Evolutionary conservation across 2,888 invertebrate genomes (phyloP), one percentile per base, ranked within the genome.

Genomic region (Meteorus cinctellus): DNA sequence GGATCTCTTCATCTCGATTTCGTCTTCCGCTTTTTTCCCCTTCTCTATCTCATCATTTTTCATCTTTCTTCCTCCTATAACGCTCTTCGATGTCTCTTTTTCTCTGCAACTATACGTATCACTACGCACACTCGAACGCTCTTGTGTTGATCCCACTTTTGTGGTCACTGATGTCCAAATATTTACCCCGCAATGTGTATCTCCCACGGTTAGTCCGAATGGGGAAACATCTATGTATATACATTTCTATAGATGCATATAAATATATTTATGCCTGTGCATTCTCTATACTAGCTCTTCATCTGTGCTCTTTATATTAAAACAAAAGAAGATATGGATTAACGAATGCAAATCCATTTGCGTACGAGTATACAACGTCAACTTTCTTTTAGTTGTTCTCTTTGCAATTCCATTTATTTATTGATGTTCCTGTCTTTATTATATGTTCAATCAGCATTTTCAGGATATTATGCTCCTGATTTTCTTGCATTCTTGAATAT

Each of bases 101-200:
- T 72, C 62, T 65, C 60, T 72, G 41, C 48, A 55, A n/a, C 55
- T 24, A 24, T 55, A 55, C 55, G 10, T 55, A 19, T 55, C 19
- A 55, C 67, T 27, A 72, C 71, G 72, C 72, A 72, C 73, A 68
- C 75, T 60, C 62, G 55, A 70, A 72, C 62, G 59, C 76, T 75
- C 65, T 75, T 69, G 77, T 79, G 75, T 71, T 60, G 78, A 79
- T 79, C 78, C 80, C 82, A 79, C 79, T 82, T 82, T 80, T 76
- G 81, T 82, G 85, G 83, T 84, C 85, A 82, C 78, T 79, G 79
- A 82, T 79, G 86, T 87, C 88, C 88, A 88, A 87, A 87, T 87
- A 87, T 87, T 87, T 88, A 85, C 84, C 79, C 69, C 82, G 81
- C 84, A 83, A 84, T 84, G 81, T 82, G 83, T 83, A 85, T 84